Base-by-base conservation (phyloP, 2,797 vertebrate genomes). In the Cynopterus sphinx region DNA sequence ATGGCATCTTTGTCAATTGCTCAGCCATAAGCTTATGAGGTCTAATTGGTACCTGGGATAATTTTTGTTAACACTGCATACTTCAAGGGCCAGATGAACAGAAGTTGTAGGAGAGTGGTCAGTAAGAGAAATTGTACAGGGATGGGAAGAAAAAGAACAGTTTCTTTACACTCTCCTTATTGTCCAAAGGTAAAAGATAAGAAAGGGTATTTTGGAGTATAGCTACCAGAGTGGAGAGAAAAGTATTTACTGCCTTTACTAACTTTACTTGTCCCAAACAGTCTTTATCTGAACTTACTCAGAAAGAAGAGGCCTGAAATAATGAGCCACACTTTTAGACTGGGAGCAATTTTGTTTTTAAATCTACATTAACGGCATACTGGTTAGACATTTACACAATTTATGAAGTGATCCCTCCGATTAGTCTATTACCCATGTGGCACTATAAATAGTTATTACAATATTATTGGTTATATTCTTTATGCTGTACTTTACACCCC, bases 1-100 rank as follows among this genome's bases (percentile, higher is more conserved):
- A 55, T 74, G 86, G 33, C 16, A 31, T 61, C 15, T 74, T 73
- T 63, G 55, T 33, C 67, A n/a, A 13, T n/a, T 78, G 24, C 74
- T 95, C 49, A 24, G 24, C 39, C 77, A 65, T 9, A 85, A 92
- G 59, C 17, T 36, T 51, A 68, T 0, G 16, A 88, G 83, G 49
- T 92, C 53, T 61, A 85, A 12, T 13, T 83, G 78, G 46, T n/a
- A 82, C 17, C 31, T 10, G 21, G 73, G 15, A 95, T 16, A 13
- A 86, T 77, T 68, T 93, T 57, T 91, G 68, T 85, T 78, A 95
- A 78, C 51, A 90, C 28, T n/a, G 13, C 33, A 49, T 16, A 67
- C 39, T 83, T 92, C 73, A 90, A 81, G 39, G 67, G 49, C 41
- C 53, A 91, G 17, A 15, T 88, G 46, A 24, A 74, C 9, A 67